Evolutionary conservation across 1,140 invertebrate species (phyloP), one percentile per base, ranked within the genome.

Genomic region (Bombus breviceps): DNA sequence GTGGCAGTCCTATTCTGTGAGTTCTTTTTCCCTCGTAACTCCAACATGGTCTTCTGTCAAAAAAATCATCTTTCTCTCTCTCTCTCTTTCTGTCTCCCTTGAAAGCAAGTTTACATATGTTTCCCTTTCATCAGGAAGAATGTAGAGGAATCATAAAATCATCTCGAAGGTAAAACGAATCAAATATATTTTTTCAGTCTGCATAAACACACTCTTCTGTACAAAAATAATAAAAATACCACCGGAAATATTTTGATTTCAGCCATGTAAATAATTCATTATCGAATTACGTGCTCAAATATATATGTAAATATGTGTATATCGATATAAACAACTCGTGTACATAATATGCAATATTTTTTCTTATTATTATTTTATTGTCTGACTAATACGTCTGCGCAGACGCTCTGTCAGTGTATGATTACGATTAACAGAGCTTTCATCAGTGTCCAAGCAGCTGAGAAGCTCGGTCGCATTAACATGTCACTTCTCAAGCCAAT

Each of bases 1-100:
- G 98, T 99, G 86, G 98, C 98, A 71, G 98, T 99, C 88, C 96
- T 99, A 87, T 99, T 99, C 95, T 99, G 98, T 99, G 97, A 98
- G 98, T 98, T 83, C 8, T 64, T 64, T 59, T 71, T 22, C n/a
- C 57, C 15, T 66, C 37, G 37, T 43, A 9, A 66, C 25, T 34
- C 32, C 28, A 10, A 28, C 13, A 12, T 32, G 22, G 39, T 41
- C 12, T 57, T 75, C 3, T 57, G 39, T 53, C n/a, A 71, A 32
- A 85, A 10, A 18, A 37, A 76, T 22, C 64, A 59, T 84, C 22
- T 86, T 32, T 82, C 32, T 77, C 25, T 69, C 41, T 81, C 59
- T 86, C 62, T 59, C 18, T 62, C 59, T 75, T 34, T 75, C 43
- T 75, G 32, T 75, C 32, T 73, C 32, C 59, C 71, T n/a, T 34